Percentiles rank a stretch among this genome's conserved stretches.
phyloP scores from a whole-genome alignment of 2,113 vertebrate genomes.

The Phainopepla nitens region DNA sequence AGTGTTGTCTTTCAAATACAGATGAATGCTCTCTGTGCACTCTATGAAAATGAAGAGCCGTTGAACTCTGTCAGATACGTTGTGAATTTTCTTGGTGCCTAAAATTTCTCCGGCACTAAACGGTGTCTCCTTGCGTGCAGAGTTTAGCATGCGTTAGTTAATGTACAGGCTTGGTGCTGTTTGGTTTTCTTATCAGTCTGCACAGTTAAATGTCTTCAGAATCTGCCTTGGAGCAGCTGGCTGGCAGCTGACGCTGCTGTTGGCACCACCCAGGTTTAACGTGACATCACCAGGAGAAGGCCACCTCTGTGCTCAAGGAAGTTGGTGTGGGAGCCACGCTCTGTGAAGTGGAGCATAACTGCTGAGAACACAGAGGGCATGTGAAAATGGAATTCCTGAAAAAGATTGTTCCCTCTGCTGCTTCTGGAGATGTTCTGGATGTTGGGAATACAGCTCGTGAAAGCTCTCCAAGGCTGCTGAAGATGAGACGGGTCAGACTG shows the following conservation, averaged over 20 bases:
- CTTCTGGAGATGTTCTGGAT: constrained; percentile 79
- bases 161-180: constrained; percentile 34
- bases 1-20: constrained; percentile 64
- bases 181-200: constrained; percentile 75
- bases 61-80: background rate
- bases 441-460: constrained; percentile 60
- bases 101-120: background rate
- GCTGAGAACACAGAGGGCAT: background rate
- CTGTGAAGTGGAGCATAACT: background rate
- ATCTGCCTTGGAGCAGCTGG: constrained; percentile 85
- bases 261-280: constrained; percentile 69
- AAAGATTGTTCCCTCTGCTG: constrained; percentile 80
- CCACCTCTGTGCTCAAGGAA: constrained; percentile 66
- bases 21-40: background rate
- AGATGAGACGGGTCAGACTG: constrained; percentile 80
- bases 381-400: constrained; percentile 89
- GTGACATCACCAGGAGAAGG: constrained; percentile 75
- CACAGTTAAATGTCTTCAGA: constrained; percentile 77
- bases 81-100: constrained; percentile 1
- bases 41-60: constrained; percentile 30
- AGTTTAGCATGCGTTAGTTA: background rate
- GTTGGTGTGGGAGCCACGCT: background rate
- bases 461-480: constrained; percentile 81
- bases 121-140: background rate
- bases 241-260: constrained; percentile 70